Conservation (phyloP, 1,140 invertebrate genomes). For the Drosophila dunni region DNA sequence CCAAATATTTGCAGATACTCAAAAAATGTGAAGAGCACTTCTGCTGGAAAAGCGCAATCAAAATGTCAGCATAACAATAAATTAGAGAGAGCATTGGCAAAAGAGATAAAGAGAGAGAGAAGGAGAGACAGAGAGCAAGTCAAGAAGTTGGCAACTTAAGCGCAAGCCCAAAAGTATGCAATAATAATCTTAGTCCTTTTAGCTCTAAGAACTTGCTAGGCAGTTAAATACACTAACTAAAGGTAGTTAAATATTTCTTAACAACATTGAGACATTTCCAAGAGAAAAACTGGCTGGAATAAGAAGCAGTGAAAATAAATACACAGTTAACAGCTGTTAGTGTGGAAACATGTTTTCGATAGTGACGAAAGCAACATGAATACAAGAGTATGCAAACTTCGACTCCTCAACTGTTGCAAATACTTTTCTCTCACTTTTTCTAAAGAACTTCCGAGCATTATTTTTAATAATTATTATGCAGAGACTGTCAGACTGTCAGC, state of each 20-base stretch:
- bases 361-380: no score
- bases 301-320: no score
- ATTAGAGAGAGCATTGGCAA: slow-evolving; percentile 39
- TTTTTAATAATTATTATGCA: slow-evolving; percentile 77
- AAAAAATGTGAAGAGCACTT: slow-evolving; percentile 27
- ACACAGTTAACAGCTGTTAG: no score
- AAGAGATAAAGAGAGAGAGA: background rate
- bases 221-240: background rate
- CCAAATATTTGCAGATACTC: slow-evolving; percentile 72
- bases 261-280: no score
- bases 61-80: slow-evolving; percentile 74
- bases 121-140: background rate
- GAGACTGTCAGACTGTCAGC: slow-evolving; percentile 59
- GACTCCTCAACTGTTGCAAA: background rate
- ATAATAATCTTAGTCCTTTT: slow-evolving; percentile 31
- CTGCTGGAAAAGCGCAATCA: slow-evolving; percentile 61
- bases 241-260: background rate
- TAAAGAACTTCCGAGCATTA: slow-evolving; percentile 26
- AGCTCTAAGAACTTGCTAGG: slow-evolving; percentile 4
- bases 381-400: background rate
- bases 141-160: slow-evolving; percentile 51
- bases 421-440: background rate
- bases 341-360: no score
- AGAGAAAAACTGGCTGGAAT: no score
- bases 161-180: slow-evolving; percentile 49